Evolutionary conservation across 2,113 vertebrate species (phyloP).

Genomic region (Pterophyllum scalare): DNA sequence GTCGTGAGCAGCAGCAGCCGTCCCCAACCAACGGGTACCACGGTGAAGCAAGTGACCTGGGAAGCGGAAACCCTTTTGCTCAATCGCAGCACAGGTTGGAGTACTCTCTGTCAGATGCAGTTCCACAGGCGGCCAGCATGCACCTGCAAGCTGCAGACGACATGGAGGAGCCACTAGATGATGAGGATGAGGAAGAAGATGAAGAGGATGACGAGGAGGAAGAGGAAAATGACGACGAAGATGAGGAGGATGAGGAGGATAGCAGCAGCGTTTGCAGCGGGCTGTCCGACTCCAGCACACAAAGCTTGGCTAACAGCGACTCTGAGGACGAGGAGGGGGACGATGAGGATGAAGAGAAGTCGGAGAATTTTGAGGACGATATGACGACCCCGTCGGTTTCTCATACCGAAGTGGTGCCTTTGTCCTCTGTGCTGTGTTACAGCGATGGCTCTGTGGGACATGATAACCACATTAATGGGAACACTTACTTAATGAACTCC

Average conservation of each 20-base stretch:
- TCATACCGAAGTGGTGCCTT: slow-evolving; percentile 84
- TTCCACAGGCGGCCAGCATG: slow-evolving; percentile 87
- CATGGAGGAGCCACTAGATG: slow-evolving; percentile 88
- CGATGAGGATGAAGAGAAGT: slow-evolving; percentile 87
- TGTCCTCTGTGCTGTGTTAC: slow-evolving; percentile 92
- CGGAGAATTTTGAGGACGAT: slow-evolving; percentile 84
- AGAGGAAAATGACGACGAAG: slow-evolving; percentile 86
- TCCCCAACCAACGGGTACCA: slow-evolving; percentile 88
- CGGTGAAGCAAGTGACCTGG: slow-evolving; percentile 82
- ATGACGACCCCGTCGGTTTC: slow-evolving; percentile 68
- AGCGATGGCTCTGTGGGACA: slow-evolving; percentile 85
- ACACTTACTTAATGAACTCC: slow-evolving; percentile 88
- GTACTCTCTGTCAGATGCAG: slow-evolving; percentile 86
- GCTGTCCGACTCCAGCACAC: slow-evolving; percentile 95
- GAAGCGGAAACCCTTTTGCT: slow-evolving; percentile 82
- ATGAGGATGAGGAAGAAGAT: slow-evolving; percentile 88
- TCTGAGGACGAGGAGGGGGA: slow-evolving; percentile 92
- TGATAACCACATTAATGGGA: slow-evolving; percentile 88
- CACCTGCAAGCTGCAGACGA: slow-evolving; percentile 89
- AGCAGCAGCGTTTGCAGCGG: slow-evolving; percentile 96
- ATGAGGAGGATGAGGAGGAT: slow-evolving; percentile 88
- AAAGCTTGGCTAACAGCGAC: slow-evolving; percentile 94
- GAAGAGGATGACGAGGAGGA: slow-evolving; percentile 75
- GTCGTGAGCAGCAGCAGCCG: slow-evolving; percentile 90
- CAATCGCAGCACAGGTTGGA: slow-evolving; percentile 87